These are phyloP conservation scores for Aurelia aurita DNA, from an alignment of 30 jellyfish, hydroid and myxozoan genomes.

Conservation along the genomic window DNA sequence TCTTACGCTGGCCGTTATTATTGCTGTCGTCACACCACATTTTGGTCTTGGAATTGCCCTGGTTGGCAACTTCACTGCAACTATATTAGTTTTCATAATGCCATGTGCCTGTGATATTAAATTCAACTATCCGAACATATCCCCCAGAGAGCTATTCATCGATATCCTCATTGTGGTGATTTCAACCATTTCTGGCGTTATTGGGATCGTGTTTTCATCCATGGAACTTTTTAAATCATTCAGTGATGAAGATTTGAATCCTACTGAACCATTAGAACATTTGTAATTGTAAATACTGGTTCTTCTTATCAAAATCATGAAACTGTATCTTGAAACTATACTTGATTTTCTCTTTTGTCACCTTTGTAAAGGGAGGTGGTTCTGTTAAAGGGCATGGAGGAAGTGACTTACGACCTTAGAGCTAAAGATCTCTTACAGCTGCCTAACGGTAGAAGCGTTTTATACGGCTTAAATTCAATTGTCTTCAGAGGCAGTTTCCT, in stretches of 20 bases:
- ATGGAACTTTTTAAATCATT: constrained; percentile 34
- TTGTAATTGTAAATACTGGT: background rate
- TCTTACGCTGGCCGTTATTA: constrained; percentile 30
- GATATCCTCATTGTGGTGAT: constrained; percentile 35
- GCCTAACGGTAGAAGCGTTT: no score
- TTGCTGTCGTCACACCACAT: constrained; percentile 84
- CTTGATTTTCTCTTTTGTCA: no score
- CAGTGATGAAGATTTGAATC: constrained; percentile 56
- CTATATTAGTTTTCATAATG: constrained; percentile 52
- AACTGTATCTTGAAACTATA: no score
- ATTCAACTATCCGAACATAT: constrained; percentile 40
- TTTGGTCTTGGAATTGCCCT: constrained; percentile 77
- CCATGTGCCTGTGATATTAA: constrained; percentile 75
- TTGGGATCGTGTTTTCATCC: constrained; percentile 54
- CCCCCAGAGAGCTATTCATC: background rate
- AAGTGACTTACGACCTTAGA: no score
- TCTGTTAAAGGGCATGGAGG: no score
- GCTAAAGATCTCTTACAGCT: no score
- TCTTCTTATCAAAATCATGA: no score
- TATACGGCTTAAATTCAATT: no score
- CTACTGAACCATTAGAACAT: constrained; percentile 73
- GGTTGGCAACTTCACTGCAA: constrained; percentile 86
- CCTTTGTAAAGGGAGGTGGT: no score
- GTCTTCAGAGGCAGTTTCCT: no score
- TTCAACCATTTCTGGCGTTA: constrained; percentile 10